phyloP scores from a whole-genome alignment of 2,888 invertebrate species.

The Subacronicta megacephala region DNA sequence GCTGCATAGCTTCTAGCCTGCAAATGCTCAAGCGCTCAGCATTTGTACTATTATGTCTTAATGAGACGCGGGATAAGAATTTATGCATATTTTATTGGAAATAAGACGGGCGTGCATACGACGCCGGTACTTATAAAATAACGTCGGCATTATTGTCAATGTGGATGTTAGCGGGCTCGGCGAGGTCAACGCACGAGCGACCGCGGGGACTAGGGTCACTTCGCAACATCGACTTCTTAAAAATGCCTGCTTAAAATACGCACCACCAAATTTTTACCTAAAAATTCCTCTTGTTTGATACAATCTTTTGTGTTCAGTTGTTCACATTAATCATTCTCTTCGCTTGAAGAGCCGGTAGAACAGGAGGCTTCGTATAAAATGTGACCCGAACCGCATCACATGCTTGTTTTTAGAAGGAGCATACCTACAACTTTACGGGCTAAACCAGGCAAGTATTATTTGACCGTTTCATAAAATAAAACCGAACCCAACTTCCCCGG shows the following conservation, averaged over 20 bases:
- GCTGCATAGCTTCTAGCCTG: too few species aligned
- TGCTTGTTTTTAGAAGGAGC: too few species aligned
- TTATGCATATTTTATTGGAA: slow-evolving; percentile 35
- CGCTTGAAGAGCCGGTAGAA: slow-evolving; percentile 31
- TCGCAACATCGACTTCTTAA: slow-evolving; percentile 55
- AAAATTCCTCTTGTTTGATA: slow-evolving; percentile 25
- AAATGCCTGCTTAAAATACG: slow-evolving; percentile 48
- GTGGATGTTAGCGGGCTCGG: slow-evolving; percentile 60
- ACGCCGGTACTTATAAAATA: slow-evolving; percentile 57
- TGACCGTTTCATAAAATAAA: too few species aligned
- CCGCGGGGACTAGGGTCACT: slow-evolving; percentile 68
- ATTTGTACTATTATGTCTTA: slow-evolving; percentile 21
- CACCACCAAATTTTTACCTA: slow-evolving; percentile 42
- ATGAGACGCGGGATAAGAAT: slow-evolving; percentile 19
- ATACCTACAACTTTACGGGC: too few species aligned
- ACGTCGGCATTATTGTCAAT: slow-evolving; percentile 65
- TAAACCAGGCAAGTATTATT: not conserved
- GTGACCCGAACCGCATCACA: not conserved
- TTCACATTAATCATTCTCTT: slow-evolving; percentile 36
- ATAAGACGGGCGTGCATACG: slow-evolving; percentile 20
- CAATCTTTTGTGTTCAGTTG: slow-evolving; percentile 38
- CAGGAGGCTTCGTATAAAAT: slow-evolving; percentile 33
- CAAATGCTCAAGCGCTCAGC: slow-evolving; percentile 11
- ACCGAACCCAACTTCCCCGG: too few species aligned
- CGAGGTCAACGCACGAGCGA: slow-evolving; percentile 81